Percentiles rank a stretch among this genome's conserved stretches.
phyloP scores from a whole-genome alignment of 2,888 invertebrate genomes.

The Branchellion lobata region DNA sequence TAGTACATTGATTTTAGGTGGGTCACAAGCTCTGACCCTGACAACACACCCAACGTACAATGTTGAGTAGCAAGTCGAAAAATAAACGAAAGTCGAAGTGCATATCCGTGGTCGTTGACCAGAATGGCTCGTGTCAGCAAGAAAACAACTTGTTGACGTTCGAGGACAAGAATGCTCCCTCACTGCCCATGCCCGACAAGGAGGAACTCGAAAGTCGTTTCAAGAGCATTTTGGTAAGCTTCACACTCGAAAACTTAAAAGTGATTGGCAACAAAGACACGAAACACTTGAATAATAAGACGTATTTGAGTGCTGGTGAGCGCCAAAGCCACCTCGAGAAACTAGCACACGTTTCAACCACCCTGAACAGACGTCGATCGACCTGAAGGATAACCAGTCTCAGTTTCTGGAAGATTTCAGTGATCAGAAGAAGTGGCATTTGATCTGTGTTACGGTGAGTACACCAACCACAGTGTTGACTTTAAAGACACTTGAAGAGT shows the following conservation, averaged over 20 bases:
- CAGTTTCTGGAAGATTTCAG: slow-evolving; percentile 39
- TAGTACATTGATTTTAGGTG: slow-evolving; percentile 2
- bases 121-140: background rate
- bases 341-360: too few species aligned
- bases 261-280: too few species aligned
- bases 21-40: background rate
- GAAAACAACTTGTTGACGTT: background rate
- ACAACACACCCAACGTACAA: background rate
- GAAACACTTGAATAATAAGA: too few species aligned
- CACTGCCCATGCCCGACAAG: slow-evolving; percentile 33
- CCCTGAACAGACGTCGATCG: slow-evolving; percentile 23
- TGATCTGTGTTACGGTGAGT: slow-evolving; percentile 39
- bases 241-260: too few species aligned
- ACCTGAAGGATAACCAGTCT: slow-evolving; percentile 34
- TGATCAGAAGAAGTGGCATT: slow-evolving; percentile 45
- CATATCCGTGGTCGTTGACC: background rate
- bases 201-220: slow-evolving; percentile 39
- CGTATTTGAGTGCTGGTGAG: too few species aligned
- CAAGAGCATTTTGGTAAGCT: slow-evolving; percentile 31
- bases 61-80: slow-evolving; percentile 4
- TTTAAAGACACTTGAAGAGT: too few species aligned
- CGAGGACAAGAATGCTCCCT: background rate
- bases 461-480: background rate
- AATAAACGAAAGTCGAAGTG: background rate
- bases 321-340: too few species aligned